These are phyloP conservation scores for Picus viridis DNA, from an alignment of 2,797 vertebrate genomes.

Conservation along the genomic window DNA sequence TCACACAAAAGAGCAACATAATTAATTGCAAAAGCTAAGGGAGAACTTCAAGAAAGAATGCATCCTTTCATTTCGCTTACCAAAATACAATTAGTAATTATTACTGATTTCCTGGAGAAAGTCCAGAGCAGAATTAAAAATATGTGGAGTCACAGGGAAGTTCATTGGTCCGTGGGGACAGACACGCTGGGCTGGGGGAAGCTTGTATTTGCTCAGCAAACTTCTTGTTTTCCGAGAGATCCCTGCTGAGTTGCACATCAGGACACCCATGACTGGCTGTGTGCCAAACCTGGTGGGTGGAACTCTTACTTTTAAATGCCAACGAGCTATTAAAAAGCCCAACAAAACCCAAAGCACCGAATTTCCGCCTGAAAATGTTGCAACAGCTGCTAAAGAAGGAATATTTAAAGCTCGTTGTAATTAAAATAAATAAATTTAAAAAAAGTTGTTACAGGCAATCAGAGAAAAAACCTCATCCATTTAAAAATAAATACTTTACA, in stretches of 20 bases:
- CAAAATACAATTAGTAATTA: conserved; percentile 84
- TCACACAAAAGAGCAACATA: conserved; percentile 77
- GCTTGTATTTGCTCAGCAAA: conserved; percentile 59
- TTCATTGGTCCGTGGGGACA: conserved; percentile 61
- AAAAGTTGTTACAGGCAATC: not conserved
- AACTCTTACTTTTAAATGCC: conserved; percentile 16
- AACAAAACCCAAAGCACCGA: too few species aligned
- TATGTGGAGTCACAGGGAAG: conserved; percentile 71
- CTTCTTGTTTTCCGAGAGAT: conserved; percentile 57
- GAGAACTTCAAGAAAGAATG: conserved; percentile 74
- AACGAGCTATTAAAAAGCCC: not conserved
- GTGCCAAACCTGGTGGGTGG: not conserved
- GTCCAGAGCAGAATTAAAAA: conserved; percentile 90
- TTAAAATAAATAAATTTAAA: not conserved
- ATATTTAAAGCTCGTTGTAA: conserved; percentile 3
- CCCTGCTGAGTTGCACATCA: not conserved
- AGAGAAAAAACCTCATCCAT: not conserved
- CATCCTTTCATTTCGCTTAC: conserved; percentile 80
- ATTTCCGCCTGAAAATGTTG: conserved; percentile 15
- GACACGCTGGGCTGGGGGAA: conserved; percentile 25
- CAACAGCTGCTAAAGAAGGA: not conserved
- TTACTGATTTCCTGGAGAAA: conserved; percentile 94
- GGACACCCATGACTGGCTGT: not conserved
- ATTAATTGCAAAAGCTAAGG: conserved; percentile 77
- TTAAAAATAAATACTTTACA: not conserved